These are phyloP conservation scores for Diploscapter pachys DNA, from an alignment of 1,140 invertebrate genomes.

Conservation along the genomic window DNA sequence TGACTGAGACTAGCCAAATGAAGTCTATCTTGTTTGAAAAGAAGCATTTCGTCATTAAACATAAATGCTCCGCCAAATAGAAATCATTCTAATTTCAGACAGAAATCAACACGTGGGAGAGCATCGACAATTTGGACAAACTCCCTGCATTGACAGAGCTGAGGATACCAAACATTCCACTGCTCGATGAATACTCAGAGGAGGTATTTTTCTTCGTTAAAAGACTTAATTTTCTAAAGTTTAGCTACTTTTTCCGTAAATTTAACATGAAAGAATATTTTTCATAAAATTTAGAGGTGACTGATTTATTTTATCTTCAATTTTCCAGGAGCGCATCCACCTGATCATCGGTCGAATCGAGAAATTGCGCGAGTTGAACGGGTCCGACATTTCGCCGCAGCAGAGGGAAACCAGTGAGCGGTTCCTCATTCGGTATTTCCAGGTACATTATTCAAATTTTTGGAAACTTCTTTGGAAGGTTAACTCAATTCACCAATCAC, in stretches of 20 bases:
- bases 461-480: too few species aligned
- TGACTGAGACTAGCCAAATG: neutral
- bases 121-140: constrained; percentile 17
- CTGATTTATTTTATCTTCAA: too few species aligned
- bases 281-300: too few species aligned
- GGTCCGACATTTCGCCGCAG: constrained; percentile 75
- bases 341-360: constrained; percentile 80
- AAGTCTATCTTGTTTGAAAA: neutral
- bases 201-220: constrained; percentile 61
- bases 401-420: constrained; percentile 86
- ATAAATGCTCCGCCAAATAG: too few species aligned
- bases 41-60: too few species aligned
- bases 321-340: constrained; percentile 69
- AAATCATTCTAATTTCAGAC: constrained; percentile 17
- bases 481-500: too few species aligned
- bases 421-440: constrained; percentile 84
- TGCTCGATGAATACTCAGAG: constrained; percentile 73
- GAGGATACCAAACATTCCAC: constrained; percentile 37
- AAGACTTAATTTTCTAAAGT: too few species aligned
- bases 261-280: too few species aligned
- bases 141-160: constrained; percentile 31
- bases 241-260: too few species aligned
- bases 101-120: constrained; percentile 15
- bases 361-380: constrained; percentile 78
- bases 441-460: constrained; percentile 64